Evolutionary conservation across 2,888 invertebrate genomes (phyloP).

Genomic region (Brassicogethes aeneus): DNA sequence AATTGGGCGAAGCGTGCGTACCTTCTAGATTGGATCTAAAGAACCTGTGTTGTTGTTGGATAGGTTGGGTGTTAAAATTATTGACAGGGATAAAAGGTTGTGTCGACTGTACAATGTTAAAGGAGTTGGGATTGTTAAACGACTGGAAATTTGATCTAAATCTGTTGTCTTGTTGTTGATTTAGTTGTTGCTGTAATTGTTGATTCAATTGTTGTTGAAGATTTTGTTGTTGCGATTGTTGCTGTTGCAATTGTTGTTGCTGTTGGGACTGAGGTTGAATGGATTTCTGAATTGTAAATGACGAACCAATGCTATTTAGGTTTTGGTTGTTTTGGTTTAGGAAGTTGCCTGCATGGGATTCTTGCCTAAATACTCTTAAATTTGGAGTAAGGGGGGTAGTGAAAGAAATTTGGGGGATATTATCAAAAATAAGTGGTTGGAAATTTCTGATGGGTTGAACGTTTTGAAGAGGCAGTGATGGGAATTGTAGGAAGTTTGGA

Average conservation of each 20-base stretch:
- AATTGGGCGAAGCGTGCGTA: constrained; percentile 1
- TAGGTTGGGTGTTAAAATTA: constrained; percentile 14
- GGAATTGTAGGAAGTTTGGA: constrained; percentile 15
- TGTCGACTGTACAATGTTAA: constrained; percentile 3
- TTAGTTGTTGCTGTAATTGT: constrained; percentile 5
- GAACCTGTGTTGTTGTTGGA: constrained; percentile 15
- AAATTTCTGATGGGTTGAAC: constrained; percentile 11
- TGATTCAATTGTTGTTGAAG: not conserved
- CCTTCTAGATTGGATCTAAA: constrained; percentile 19
- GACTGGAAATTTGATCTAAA: constrained; percentile 18
- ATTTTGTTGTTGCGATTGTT: no score
- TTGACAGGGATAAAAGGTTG: not conserved
- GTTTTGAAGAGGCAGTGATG: constrained; percentile 9
- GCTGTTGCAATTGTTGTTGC: no score
- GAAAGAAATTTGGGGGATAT: constrained; percentile 35
- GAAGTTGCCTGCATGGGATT: constrained; percentile 14
- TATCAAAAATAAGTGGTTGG: constrained; percentile 11
- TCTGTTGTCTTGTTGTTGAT: constrained; percentile 12
- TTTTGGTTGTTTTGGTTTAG: constrained; percentile 11
- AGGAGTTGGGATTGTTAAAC: constrained; percentile 8
- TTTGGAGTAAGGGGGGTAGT: constrained; percentile 25
- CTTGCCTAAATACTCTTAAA: constrained; percentile 9
- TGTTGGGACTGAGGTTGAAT: constrained; percentile 12
- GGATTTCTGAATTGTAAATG: constrained; percentile 19
- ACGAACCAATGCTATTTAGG: not conserved